phyloP scores from a whole-genome alignment of 2,888 invertebrate genomes.

The Lucinisca nassula region DNA sequence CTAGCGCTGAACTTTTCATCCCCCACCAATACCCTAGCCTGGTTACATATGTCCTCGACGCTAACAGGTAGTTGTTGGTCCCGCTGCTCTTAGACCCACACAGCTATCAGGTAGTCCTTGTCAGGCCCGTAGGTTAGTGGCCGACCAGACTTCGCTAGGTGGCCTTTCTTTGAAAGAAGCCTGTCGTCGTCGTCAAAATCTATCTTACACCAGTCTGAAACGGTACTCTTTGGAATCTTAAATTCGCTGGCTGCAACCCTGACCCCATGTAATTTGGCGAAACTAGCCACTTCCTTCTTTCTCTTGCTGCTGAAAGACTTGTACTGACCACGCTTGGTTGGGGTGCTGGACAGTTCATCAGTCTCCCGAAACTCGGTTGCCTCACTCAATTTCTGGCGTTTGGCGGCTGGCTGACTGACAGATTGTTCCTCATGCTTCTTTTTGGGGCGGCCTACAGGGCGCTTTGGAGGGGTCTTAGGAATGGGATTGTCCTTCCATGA shows the following conservation, averaged over 20 bases:
- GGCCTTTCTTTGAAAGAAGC: background rate
- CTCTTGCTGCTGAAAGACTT: too few relatives aligned
- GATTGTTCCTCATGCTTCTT: too few relatives aligned
- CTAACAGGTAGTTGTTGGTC: background rate
- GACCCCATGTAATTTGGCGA: background rate
- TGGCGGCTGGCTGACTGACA: too few relatives aligned
- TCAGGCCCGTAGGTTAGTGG: background rate
- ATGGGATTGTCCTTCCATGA: too few relatives aligned
- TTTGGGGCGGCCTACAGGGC: too few relatives aligned
- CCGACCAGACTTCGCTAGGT: background rate
- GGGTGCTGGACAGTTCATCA: too few relatives aligned
- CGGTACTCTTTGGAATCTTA: background rate
- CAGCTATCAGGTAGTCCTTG: background rate
- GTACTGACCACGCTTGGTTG: too few relatives aligned
- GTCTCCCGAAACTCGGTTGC: too few relatives aligned
- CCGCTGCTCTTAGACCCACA: background rate
- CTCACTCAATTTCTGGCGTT: too few relatives aligned
- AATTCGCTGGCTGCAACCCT: background rate
- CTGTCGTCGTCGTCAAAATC: too few relatives aligned
- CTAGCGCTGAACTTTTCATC: constrained; percentile 2
- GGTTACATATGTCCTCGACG: background rate
- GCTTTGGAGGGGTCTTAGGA: too few relatives aligned
- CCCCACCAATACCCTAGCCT: too few relatives aligned
- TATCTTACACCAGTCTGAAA: background rate
- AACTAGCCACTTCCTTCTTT: background rate